These are phyloP conservation scores for Drosophila truncata DNA, from an alignment of 1,140 invertebrate species.

Conservation along the genomic window DNA sequence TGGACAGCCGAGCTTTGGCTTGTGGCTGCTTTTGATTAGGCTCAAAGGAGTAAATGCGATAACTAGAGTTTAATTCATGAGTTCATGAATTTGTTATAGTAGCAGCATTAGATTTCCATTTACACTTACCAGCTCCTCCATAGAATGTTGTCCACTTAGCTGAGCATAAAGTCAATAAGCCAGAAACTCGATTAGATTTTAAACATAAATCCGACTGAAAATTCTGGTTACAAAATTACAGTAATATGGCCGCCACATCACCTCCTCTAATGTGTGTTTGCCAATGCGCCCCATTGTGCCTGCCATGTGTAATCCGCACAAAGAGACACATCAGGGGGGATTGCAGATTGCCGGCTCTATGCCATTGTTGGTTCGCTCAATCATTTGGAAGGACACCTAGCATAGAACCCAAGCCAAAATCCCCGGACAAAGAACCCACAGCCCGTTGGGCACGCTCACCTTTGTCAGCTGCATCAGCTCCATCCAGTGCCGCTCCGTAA, in stretches of 20 bases:
- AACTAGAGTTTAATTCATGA: slow-evolving; percentile 27
- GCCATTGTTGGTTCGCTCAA: slow-evolving; percentile 43
- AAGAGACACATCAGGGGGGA: slow-evolving; percentile 18
- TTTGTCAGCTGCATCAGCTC: slow-evolving; percentile 94
- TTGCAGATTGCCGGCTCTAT: slow-evolving; percentile 12
- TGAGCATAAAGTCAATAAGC: slow-evolving; percentile 30
- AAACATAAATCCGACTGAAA: slow-evolving; percentile 5
- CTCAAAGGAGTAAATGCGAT: slow-evolving; percentile 33
- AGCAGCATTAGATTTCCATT: slow-evolving; percentile 15
- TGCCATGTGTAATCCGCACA: slow-evolving; percentile 5
- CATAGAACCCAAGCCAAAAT: neutral
- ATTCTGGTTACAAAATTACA: neutral
- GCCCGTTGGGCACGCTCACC: slow-evolving; percentile 85
- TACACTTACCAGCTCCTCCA: slow-evolving; percentile 76
- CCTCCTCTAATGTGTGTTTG: slow-evolving; percentile 58
- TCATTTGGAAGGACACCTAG: slow-evolving; percentile 42
- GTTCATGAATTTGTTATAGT: slow-evolving; percentile 1
- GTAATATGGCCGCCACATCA: neutral
- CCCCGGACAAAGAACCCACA: neutral
- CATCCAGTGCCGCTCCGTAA: slow-evolving; percentile 94
- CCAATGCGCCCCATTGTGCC: slow-evolving; percentile 25
- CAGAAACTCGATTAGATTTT: slow-evolving; percentile 34
- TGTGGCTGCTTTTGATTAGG: slow-evolving; percentile 6
- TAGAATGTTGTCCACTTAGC: slow-evolving; percentile 57
- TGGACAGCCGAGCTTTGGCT: neutral